Evolutionary conservation across 2,797 vertebrate genomes (phyloP), one percentile per base, ranked within the genome.

Genomic region (Lutjanus campechanus): DNA sequence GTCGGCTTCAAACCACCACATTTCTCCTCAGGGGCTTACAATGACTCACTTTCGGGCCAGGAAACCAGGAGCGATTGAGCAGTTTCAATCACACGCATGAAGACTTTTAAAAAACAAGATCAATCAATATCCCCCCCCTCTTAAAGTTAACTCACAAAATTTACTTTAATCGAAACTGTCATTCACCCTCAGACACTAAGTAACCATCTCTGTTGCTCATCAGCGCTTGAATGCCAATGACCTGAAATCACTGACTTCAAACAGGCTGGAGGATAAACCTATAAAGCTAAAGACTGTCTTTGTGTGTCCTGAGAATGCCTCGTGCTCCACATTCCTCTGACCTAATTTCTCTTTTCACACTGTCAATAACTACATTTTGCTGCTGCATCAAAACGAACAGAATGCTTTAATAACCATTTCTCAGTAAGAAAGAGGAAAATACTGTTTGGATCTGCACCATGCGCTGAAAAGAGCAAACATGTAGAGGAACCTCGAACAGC

Each of bases 21-120:
- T 90, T 92, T 82, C 84, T 88, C 90, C 84, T 84, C 25, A 1
- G 86, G 85, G 89, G 65, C 88, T 73, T 44, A 81, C 85, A 91
- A 77, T 83, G 79, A 86, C 77, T 92, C 81, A 58, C 70, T 73
- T 79, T 78, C 25, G 12, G 77, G 85, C 89, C 90, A 85, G 87
- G 86, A 93, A 92, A 89, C 80, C 86, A 41, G 79, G 79, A 89
- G 81, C 80, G 62, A 85, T 80, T 73, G 81, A 89, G 83, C 79
- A 73, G 72, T 89, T 94, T 92, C 83, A 93, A 91, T 91, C 88
- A 87, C 85, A 90, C 58, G 75, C 89, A 84, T 91, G 82, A 88
- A 85, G 85, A 88, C 83, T 79, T 85, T 79, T 72, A 55, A 76
- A 77, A 84, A 85, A 70, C 75, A 67, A 87, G 85, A 92, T 92